Base-by-base conservation (phyloP, 2,113 vertebrate species). In the Sula dactylatra region DNA sequence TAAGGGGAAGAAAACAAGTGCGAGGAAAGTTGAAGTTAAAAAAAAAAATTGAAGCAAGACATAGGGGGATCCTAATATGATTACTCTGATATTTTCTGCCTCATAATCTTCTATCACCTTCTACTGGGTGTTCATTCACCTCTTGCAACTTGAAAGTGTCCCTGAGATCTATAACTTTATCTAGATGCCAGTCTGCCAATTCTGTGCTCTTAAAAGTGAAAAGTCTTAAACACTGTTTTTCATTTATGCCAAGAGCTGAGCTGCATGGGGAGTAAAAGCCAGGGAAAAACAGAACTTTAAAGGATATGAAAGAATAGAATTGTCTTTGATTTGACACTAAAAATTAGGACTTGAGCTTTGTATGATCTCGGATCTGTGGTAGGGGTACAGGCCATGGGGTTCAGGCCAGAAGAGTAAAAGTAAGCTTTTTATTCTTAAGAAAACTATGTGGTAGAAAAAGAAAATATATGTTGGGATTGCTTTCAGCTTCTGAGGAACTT, bases 151-250 rank as follows among this genome's bases (percentile, higher is more conserved):
- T 94, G 65, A 93, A 94, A 91, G 61, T 21, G 73, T 87, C 86
- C 89, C 91, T 96, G 93, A 96, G 81, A 87, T 93, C 77, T 84
- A 25, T 94, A 91, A 61, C 47, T 82, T 94, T 94, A 67, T 94
- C 69, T 87, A 64, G 47, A 87, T 89, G 34, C 66, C 66, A 79
- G 52, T 55, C 73, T 91, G 74, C n/a, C 73, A 82, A 44, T 45
- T 94, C 52, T 87, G 24, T 47, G 31, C 40, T 95, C 69, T 96
- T 94, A 82, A 93, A 94, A 95, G 61, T 64, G 18, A 52, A 90
- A 83, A 73, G 29, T 69, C 65, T 86, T 78, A 79, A 87, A 82
- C 22, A 24, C 18, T 34, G 26, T 69, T 94, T 91, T 94, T 74
- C 81, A 66, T 96, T 92, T 84, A 93, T 74, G 32, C 59, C 42